phyloP scores from a whole-genome alignment of 2,113 vertebrate genomes.

The Raja brachyura region DNA sequence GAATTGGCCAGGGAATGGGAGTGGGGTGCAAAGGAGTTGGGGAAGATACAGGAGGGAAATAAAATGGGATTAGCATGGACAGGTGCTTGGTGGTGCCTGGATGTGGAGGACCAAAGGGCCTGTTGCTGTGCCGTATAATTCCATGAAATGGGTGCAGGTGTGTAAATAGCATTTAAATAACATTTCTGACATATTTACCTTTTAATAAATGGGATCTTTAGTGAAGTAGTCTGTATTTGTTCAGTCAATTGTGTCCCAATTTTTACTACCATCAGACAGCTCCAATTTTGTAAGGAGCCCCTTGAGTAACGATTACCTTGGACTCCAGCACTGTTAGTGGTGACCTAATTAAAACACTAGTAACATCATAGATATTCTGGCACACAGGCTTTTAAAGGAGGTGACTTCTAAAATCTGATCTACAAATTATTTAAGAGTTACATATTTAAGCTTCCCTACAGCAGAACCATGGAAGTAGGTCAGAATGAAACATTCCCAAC shows the following conservation, averaged over 20 bases:
- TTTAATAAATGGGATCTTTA: background rate
- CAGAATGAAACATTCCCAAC: constrained; percentile 7
- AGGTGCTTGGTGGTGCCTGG: too few relatives aligned
- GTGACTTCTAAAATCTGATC: constrained; percentile 15
- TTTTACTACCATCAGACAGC: background rate
- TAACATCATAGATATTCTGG: background rate
- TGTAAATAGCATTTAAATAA: background rate
- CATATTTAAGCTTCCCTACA: constrained; percentile 26
- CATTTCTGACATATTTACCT: background rate
- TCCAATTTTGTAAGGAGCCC: background rate
- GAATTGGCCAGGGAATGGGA: too few relatives aligned
- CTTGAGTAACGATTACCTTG: background rate
- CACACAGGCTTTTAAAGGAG: constrained; percentile 24
- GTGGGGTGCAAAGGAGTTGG: too few relatives aligned
- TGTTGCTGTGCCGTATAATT: too few relatives aligned
- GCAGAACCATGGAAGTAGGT: constrained; percentile 14
- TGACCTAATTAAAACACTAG: constrained; percentile 23
- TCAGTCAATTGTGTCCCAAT: constrained; percentile 16
- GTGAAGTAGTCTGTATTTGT: background rate
- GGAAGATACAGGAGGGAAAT: too few relatives aligned
- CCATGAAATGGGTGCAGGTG: too few relatives aligned
- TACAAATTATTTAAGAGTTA: constrained; percentile 38
- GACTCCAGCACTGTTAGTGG: background rate
- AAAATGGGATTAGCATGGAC: too few relatives aligned
- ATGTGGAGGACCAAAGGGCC: too few relatives aligned